Conservation (phyloP, 2,888 invertebrate species). For the Drosophila lutescens region DNA sequence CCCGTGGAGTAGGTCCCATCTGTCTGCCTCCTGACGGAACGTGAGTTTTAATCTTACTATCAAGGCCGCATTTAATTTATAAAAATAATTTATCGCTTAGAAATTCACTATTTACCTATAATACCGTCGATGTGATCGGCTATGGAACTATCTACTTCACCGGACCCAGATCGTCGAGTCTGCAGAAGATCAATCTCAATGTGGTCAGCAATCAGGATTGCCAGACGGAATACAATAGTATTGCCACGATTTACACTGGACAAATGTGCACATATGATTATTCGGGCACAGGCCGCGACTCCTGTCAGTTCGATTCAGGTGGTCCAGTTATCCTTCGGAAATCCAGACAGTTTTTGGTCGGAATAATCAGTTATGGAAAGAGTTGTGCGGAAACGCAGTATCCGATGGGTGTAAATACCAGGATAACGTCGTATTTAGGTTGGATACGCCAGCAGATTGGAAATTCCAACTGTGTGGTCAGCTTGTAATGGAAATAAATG, state of each 20-base stretch:
- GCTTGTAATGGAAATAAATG: slow-evolving; percentile 25
- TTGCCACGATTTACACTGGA: slow-evolving; percentile 34
- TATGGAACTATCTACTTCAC: slow-evolving; percentile 86
- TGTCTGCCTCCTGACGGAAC: slow-evolving; percentile 86
- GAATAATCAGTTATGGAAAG: slow-evolving; percentile 86
- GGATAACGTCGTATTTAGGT: slow-evolving; percentile 85
- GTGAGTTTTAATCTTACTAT: slow-evolving; percentile 57
- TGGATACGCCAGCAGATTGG: slow-evolving; percentile 85
- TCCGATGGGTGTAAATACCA: slow-evolving; percentile 85
- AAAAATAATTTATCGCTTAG: slow-evolving; percentile 28
- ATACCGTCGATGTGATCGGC: slow-evolving; percentile 77
- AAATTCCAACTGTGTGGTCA: slow-evolving; percentile 57
- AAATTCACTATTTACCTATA: slow-evolving; percentile 56
- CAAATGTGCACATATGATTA: slow-evolving; percentile 79
- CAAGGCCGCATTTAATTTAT: too few relatives aligned
- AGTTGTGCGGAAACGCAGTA: slow-evolving; percentile 84
- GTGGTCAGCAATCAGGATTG: slow-evolving; percentile 64
- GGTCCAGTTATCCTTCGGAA: slow-evolving; percentile 85
- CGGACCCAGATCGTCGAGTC: slow-evolving; percentile 83
- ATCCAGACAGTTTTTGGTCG: slow-evolving; percentile 84
- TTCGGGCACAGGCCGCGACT: slow-evolving; percentile 79
- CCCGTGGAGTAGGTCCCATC: slow-evolving; percentile 86
- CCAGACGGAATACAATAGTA: slow-evolving; percentile 45
- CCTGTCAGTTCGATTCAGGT: slow-evolving; percentile 86
- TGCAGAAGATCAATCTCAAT: slow-evolving; percentile 85